Conservation (phyloP, 2,113 vertebrate species). For the Isichthys henryi region DNA sequence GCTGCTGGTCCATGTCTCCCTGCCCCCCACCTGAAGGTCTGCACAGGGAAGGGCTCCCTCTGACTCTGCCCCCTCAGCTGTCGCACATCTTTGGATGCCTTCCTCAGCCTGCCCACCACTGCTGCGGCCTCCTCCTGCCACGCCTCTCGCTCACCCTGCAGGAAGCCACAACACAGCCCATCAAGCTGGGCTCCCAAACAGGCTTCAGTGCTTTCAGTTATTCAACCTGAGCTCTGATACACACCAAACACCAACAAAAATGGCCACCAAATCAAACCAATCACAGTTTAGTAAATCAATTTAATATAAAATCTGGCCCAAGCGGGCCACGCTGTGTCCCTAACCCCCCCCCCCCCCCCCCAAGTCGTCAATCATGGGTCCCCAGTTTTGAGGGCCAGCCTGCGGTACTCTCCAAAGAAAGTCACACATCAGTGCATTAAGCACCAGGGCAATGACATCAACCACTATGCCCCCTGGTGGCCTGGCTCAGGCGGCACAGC, state of each 20-base stretch:
- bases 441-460: neutral
- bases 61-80: slow-evolving; percentile 87
- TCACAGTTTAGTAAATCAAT: neutral
- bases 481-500: slow-evolving; percentile 64
- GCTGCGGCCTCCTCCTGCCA: slow-evolving; percentile 86
- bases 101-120: slow-evolving; percentile 87
- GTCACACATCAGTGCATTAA: neutral
- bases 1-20: neutral
- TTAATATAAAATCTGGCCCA: neutral
- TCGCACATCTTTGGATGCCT: slow-evolving; percentile 88
- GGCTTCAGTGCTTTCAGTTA: neutral
- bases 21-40: slow-evolving; percentile 82
- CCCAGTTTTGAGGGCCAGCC: neutral
- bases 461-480: slow-evolving; percentile 45
- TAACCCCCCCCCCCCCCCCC: neutral
- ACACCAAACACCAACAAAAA: neutral
- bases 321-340: neutral
- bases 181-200: neutral
- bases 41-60: slow-evolving; percentile 89
- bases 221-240: neutral
- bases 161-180: neutral
- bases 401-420: neutral
- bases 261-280: neutral
- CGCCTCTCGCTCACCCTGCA: slow-evolving; percentile 85
- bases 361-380: neutral